These are phyloP conservation scores for Ecliptopera silaceata DNA, from an alignment of 2,888 invertebrate genomes.

Conservation along the genomic window DNA sequence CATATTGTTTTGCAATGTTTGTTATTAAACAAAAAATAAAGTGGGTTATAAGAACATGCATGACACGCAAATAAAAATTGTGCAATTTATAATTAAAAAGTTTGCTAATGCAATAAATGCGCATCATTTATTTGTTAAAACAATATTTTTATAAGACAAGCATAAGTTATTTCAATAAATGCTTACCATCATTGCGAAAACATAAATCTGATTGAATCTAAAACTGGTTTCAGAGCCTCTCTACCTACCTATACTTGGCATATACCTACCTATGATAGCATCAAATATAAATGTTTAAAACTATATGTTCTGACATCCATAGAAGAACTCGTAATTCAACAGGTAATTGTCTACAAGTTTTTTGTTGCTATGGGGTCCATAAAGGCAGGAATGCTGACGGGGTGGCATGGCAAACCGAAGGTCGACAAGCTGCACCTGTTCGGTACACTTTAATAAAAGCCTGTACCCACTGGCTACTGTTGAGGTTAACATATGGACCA, in stretches of 20 bases:
- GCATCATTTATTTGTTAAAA: no score
- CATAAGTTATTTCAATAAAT: no score
- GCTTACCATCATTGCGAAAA: no score
- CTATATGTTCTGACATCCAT: conserved; percentile 3
- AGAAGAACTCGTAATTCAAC: conserved; percentile 1
- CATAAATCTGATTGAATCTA: no score
- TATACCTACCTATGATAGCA: no score
- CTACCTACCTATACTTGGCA: no score
- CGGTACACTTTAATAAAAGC: conserved; percentile 9
- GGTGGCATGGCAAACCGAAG: conserved; percentile 28
- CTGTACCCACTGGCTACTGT: neutral
- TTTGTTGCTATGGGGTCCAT: conserved; percentile 26
- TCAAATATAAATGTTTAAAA: neutral
- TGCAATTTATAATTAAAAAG: neutral
- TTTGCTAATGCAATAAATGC: neutral
- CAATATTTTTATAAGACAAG: no score
- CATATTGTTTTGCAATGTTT: conserved; percentile 41
- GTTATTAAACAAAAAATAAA: conserved; percentile 36
- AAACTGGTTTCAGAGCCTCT: no score
- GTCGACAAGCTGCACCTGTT: conserved; percentile 33
- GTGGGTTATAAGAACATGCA: conserved; percentile 59
- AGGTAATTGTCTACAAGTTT: conserved; percentile 16
- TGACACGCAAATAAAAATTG: conserved; percentile 37
- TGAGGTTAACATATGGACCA: conserved; percentile 1
- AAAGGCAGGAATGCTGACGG: conserved; percentile 32